phyloP scores from a whole-genome alignment of 2,113 vertebrate species.

The Cygnus buccinator region DNA sequence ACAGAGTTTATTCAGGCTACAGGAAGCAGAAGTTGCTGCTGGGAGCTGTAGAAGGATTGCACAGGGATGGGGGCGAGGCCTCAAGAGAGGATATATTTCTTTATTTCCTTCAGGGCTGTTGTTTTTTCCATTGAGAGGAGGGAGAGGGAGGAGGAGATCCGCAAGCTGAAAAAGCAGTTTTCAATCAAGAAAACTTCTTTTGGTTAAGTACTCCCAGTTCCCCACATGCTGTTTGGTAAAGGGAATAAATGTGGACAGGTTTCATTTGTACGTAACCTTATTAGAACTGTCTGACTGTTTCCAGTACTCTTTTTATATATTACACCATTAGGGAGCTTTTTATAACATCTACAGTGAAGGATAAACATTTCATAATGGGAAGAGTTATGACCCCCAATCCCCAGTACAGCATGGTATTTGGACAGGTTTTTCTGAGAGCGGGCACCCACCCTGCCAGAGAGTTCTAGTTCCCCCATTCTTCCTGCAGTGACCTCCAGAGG shows the following conservation, averaged over 20 bases:
- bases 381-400: slow-evolving; percentile 33
- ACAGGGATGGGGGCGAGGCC: slow-evolving; percentile 51
- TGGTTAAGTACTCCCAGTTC: slow-evolving; percentile 66
- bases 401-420: background rate
- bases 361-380: slow-evolving; percentile 63
- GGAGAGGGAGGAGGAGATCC: slow-evolving; percentile 54
- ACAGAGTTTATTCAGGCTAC: slow-evolving; percentile 63
- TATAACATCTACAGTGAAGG: slow-evolving; percentile 49
- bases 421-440: background rate
- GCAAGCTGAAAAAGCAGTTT: slow-evolving; percentile 74
- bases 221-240: slow-evolving; percentile 62
- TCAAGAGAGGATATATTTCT: slow-evolving; percentile 71
- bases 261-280: slow-evolving; percentile 70
- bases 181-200: slow-evolving; percentile 67
- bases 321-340: slow-evolving; percentile 63
- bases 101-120: slow-evolving; percentile 71
- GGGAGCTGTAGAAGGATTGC: slow-evolving; percentile 52
- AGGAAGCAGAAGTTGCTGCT: slow-evolving; percentile 66
- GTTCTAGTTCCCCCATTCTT: background rate
- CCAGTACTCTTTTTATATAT: slow-evolving; percentile 64
- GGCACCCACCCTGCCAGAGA: background rate
- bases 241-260: slow-evolving; percentile 63
- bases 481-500: background rate
- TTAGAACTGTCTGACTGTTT: slow-evolving; percentile 63
- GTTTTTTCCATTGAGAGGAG: slow-evolving; percentile 69